These are phyloP conservation scores for Podarcis muralis DNA, from an alignment of 2,113 vertebrate genomes.

Conservation along the genomic window DNA sequence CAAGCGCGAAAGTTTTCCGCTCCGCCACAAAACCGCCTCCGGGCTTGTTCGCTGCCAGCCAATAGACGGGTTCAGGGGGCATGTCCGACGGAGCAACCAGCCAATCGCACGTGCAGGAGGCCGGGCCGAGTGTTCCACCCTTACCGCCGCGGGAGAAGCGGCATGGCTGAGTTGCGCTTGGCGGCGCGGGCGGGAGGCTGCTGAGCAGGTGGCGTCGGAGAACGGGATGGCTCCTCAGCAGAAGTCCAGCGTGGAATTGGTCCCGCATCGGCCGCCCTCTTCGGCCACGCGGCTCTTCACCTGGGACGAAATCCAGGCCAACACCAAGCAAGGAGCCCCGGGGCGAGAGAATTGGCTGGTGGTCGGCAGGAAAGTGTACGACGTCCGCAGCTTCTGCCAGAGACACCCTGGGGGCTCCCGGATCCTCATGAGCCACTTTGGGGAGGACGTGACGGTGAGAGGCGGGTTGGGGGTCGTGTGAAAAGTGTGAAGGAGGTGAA, in stretches of 20 bases:
- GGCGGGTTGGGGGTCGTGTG: too few relatives aligned
- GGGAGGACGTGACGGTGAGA: conserved; percentile 74
- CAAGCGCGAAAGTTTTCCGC: too few relatives aligned
- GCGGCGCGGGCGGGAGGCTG: background rate
- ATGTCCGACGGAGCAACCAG: background rate
- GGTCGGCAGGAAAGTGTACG: conserved; percentile 71
- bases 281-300: background rate
- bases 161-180: background rate
- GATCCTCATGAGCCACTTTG: conserved; percentile 69
- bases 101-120: background rate
- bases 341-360: conserved; percentile 65
- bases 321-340: background rate
- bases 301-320: background rate
- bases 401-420: conserved; percentile 71
- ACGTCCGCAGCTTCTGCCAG: conserved; percentile 59
- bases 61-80: background rate
- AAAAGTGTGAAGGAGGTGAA: background rate
- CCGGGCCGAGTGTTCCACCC: too few relatives aligned
- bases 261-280: background rate
- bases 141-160: background rate
- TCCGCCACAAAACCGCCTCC: background rate
- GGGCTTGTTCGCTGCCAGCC: background rate
- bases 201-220: background rate
- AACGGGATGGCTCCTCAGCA: background rate
- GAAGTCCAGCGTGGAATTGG: background rate